These are phyloP conservation scores for Leptodactylus fallax DNA, from an alignment of 2,797 vertebrate genomes.

Conservation along the genomic window DNA sequence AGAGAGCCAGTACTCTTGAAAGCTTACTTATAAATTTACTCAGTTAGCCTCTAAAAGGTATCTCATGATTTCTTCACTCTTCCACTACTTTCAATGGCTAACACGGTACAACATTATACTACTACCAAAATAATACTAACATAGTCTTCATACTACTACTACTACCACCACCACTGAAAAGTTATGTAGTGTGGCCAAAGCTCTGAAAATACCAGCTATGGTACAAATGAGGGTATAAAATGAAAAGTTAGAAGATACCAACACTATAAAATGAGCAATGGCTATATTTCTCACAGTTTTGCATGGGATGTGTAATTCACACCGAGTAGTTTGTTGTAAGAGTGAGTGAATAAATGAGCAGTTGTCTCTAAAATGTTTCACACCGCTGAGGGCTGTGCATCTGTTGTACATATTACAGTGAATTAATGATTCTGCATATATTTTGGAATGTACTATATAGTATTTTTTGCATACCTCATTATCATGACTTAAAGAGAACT, in stretches of 20 bases:
- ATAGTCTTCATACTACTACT: not conserved
- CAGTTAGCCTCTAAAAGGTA: too few relatives aligned
- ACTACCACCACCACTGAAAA: too few relatives aligned
- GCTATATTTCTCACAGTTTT: not conserved
- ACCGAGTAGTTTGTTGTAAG: not conserved
- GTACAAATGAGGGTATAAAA: not conserved
- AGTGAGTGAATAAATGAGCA: slow-evolving; percentile 19
- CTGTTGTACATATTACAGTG: not conserved
- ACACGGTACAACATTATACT: too few relatives aligned
- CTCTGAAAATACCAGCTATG: not conserved
- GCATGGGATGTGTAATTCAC: not conserved
- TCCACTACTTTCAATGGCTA: too few relatives aligned
- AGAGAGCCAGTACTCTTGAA: too few relatives aligned
- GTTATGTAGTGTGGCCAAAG: not conserved
- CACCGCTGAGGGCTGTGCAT: slow-evolving; percentile 6
- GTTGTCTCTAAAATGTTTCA: not conserved
- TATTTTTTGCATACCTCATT: not conserved
- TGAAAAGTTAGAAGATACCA: not conserved
- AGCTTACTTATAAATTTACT: too few relatives aligned
- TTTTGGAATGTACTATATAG: not conserved
- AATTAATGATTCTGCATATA: not conserved
- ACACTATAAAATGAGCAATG: not conserved
- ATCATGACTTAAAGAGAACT: not conserved
- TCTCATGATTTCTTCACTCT: too few relatives aligned
- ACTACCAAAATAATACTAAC: too few relatives aligned